Evolutionary conservation across 1,140 invertebrate genomes (phyloP).

Genomic region (Hyposmocoma kahamanoa): DNA sequence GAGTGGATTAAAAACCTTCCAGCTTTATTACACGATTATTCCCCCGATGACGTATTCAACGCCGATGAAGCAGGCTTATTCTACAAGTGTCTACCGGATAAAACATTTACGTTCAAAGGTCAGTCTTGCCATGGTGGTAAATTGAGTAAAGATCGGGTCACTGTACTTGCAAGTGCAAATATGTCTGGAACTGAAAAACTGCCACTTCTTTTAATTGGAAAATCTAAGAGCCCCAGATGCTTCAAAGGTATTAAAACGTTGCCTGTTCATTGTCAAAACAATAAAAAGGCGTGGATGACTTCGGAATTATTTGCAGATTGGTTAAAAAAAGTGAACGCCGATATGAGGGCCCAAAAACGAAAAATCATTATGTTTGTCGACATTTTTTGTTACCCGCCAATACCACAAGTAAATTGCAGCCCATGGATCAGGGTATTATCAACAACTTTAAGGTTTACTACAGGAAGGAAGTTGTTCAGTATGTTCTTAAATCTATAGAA

Average conservation of each 20-base stretch:
- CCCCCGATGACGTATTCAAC: neutral
- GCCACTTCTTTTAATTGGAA: conserved; percentile 1
- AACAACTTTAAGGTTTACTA: conserved; percentile 43
- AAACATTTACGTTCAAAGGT: conserved; percentile 20
- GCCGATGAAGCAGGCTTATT: conserved; percentile 18
- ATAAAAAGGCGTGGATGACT: neutral
- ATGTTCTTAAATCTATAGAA: conserved; percentile 1
- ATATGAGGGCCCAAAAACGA: conserved; percentile 3
- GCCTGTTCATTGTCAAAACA: neutral
- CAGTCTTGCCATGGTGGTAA: conserved; percentile 17
- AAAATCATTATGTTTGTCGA: conserved; percentile 2
- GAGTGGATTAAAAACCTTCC: conserved; percentile 1
- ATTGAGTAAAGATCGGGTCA: conserved; percentile 16
- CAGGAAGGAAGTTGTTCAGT: conserved; percentile 8
- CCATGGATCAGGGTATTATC: conserved; percentile 69
- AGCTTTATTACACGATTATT: neutral
- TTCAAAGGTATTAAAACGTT: neutral
- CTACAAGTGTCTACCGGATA: conserved; percentile 19
- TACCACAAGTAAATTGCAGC: conserved; percentile 66
- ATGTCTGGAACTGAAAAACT: conserved; percentile 17
- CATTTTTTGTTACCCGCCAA: conserved; percentile 60
- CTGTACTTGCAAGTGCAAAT: conserved; percentile 13
- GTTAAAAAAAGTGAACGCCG: conserved; percentile 3
- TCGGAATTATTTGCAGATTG: neutral
- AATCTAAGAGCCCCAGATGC: neutral